These are phyloP conservation scores for Fregetta grallaria DNA, from an alignment of 2,113 vertebrate species.

Conservation along the genomic window DNA sequence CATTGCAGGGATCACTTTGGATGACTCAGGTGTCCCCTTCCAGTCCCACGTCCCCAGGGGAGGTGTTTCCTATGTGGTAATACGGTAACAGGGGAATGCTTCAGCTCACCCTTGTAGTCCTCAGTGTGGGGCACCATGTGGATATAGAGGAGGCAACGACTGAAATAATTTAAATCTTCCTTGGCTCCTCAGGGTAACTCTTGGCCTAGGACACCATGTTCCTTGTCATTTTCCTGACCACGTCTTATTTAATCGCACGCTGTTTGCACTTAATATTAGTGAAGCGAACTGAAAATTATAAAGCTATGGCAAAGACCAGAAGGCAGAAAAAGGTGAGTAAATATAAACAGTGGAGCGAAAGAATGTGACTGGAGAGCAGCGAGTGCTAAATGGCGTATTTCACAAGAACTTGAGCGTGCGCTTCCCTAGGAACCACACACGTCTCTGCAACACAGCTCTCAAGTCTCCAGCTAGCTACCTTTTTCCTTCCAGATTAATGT, in stretches of 20 bases:
- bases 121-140: background rate
- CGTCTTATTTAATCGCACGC: accelerated
- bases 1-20: background rate
- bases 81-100: background rate
- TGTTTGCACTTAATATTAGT: background rate
- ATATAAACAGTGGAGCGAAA: constrained; percentile 14
- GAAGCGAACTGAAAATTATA: background rate
- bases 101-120: background rate
- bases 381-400: background rate
- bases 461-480: background rate
- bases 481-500: background rate
- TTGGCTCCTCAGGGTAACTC: background rate
- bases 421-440: background rate
- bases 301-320: background rate
- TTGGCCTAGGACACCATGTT: background rate
- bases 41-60: background rate
- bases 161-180: background rate
- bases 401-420: background rate
- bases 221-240: background rate
- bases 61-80: background rate
- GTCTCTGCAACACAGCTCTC: background rate
- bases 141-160: background rate
- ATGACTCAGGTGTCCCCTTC: background rate
- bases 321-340: constrained; percentile 14
- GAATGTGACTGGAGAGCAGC: background rate